phyloP scores from a whole-genome alignment of 1,140 invertebrate genomes.

The Aphelenchoides fujianensis region DNA sequence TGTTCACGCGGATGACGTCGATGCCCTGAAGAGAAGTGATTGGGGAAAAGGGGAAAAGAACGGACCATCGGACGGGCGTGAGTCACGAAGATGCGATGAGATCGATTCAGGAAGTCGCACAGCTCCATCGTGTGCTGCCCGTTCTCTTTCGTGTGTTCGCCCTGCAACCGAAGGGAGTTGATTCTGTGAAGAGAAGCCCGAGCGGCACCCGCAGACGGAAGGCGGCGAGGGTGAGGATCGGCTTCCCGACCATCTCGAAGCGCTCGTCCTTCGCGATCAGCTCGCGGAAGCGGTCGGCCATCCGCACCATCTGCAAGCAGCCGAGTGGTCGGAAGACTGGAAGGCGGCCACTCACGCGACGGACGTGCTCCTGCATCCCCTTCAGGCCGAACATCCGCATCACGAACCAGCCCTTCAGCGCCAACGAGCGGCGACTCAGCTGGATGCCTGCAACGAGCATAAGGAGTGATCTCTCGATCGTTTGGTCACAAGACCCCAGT shows the following conservation, averaged over 20 bases:
- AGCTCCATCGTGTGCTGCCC: neutral
- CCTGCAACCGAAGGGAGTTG: too few species aligned
- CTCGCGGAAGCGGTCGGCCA: neutral
- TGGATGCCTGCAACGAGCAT: too few species aligned
- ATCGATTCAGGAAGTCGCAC: constrained; percentile 15
- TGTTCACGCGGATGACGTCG: neutral
- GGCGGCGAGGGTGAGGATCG: neutral
- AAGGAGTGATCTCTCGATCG: too few species aligned
- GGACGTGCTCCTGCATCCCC: constrained; percentile 8
- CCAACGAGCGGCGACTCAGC: constrained; percentile 10
- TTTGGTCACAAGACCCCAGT: too few species aligned
- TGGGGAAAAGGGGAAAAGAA: neutral
- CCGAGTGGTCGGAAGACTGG: neutral
- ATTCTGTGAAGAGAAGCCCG: too few species aligned
- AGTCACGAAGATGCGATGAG: neutral
- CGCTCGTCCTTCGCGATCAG: constrained; percentile 5
- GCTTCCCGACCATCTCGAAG: constrained; percentile 10
- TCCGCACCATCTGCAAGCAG: neutral
- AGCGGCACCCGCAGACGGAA: neutral
- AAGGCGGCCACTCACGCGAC: neutral
- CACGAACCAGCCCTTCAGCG: constrained; percentile 4
- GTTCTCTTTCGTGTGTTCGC: neutral
- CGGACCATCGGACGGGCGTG: neutral
- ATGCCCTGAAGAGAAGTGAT: neutral
- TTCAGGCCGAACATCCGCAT: constrained; percentile 12